Percentiles rank a stretch among this genome's conserved stretches.
Conservation (phyloP, 2,888 invertebrate species). For the Eugnorisma glareosa region DNA sequence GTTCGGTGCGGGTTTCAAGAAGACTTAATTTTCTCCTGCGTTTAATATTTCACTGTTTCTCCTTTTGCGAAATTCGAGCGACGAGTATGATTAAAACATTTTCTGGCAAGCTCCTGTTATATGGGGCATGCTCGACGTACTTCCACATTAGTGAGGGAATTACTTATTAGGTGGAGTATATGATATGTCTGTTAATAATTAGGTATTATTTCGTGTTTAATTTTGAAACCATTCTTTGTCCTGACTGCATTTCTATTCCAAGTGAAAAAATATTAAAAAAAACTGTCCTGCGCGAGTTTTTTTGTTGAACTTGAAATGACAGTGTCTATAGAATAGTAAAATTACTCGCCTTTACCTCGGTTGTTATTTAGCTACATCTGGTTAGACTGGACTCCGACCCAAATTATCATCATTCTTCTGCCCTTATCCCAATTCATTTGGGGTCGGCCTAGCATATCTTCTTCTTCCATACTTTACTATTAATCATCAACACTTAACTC, state of each 20-base stretch:
- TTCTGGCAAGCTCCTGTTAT: neutral
- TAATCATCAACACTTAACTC: neutral
- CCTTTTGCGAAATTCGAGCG: slow-evolving; percentile 23
- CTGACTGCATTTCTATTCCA: neutral
- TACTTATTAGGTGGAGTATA: neutral
- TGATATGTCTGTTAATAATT: neutral
- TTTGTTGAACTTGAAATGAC: neutral
- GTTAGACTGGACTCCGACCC: neutral
- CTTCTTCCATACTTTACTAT: neutral
- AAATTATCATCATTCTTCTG: neutral
- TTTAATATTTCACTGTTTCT: slow-evolving; percentile 54
- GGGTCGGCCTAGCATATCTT: neutral
- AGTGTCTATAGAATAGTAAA: neutral
- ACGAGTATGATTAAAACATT: slow-evolving; percentile 17
- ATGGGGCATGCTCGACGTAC: neutral
- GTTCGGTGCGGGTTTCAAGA: slow-evolving; percentile 41
- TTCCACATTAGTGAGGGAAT: neutral
- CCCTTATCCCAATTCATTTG: neutral
- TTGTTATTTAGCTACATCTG: neutral
- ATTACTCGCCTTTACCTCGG: neutral
- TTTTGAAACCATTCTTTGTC: neutral
- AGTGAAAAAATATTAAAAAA: neutral
- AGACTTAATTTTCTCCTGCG: slow-evolving; percentile 41
- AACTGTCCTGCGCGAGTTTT: neutral
- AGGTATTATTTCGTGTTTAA: neutral